Evolutionary conservation across 2,888 invertebrate genomes (phyloP).

Genomic region (Lepidochrysops patricia): DNA sequence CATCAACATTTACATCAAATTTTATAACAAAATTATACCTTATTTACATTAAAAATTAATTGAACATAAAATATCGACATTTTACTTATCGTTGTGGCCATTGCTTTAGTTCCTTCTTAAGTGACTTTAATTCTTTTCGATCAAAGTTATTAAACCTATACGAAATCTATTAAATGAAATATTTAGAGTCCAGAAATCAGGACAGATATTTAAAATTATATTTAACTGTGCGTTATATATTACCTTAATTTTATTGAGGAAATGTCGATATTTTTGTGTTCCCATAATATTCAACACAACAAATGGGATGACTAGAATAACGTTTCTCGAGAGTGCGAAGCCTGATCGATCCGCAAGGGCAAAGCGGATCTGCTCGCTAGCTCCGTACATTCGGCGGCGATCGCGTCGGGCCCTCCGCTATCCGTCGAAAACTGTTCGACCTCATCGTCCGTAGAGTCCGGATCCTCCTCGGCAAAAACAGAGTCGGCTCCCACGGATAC

Average conservation of each 20-base stretch:
- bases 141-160: not conserved
- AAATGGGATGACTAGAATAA: slow-evolving; percentile 78
- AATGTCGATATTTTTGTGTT: slow-evolving; percentile 58
- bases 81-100: slow-evolving; percentile 18
- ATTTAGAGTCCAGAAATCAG: not conserved
- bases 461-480: slow-evolving; percentile 83
- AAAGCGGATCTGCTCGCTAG: slow-evolving; percentile 52
- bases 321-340: slow-evolving; percentile 85
- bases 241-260: not conserved
- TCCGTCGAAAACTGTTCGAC: slow-evolving; percentile 89
- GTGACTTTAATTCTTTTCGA: not conserved
- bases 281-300: slow-evolving; percentile 46
- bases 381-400: slow-evolving; percentile 54
- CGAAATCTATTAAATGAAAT: too few relatives aligned
- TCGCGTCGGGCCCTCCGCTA: slow-evolving; percentile 74
- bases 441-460: slow-evolving; percentile 87
- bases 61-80: slow-evolving; percentile 57
- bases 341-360: slow-evolving; percentile 51
- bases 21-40: slow-evolving; percentile 52
- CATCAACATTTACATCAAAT: slow-evolving; percentile 69
- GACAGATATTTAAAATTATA: not conserved
- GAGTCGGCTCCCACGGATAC: slow-evolving; percentile 85
- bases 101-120: not conserved
- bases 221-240: slow-evolving; percentile 18
- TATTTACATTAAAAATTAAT: slow-evolving; percentile 45